Conservation (phyloP, 2,113 vertebrate species). For the Ammodytes marinus region DNA sequence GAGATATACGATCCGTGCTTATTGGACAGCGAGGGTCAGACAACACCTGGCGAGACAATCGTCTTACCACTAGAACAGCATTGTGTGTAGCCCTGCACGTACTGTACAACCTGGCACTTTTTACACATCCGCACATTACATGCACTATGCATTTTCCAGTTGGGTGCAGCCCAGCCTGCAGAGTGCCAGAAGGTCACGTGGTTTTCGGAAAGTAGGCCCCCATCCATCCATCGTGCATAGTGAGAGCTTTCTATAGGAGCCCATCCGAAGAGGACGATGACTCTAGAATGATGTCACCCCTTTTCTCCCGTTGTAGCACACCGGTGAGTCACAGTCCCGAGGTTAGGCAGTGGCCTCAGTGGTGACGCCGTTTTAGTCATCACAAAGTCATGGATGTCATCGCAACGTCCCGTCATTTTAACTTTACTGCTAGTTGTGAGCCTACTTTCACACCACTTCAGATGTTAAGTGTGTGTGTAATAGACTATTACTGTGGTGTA, state of each 20-base stretch:
- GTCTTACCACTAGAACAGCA: neutral
- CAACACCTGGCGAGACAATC: conserved; percentile 6
- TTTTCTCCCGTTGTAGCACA: conserved; percentile 64
- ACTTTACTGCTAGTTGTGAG: neutral
- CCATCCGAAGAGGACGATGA: conserved; percentile 61
- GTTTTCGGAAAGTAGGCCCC: conserved; percentile 73
- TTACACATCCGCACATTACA: conserved; percentile 52
- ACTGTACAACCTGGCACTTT: conserved; percentile 38
- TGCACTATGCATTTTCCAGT: conserved; percentile 70
- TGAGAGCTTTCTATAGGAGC: conserved; percentile 72
- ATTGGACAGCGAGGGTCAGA: neutral
- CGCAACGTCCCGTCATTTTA: conserved; percentile 9
- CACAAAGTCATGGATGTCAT: conserved; percentile 24
- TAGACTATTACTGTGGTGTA: neutral
- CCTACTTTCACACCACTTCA: conserved; percentile 7
- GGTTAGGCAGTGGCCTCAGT: conserved; percentile 66
- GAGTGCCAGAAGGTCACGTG: conserved; percentile 78
- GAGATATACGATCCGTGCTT: conserved; percentile 6
- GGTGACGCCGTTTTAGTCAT: conserved; percentile 53
- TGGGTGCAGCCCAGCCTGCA: conserved; percentile 76
- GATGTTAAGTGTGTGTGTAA: neutral
- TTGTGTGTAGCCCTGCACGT: conserved; percentile 15
- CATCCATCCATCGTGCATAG: conserved; percentile 47
- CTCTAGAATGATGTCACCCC: conserved; percentile 81
- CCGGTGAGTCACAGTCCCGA: conserved; percentile 79